phyloP scores from a whole-genome alignment of 2,888 invertebrate species.

The Tenthredo notha region DNA sequence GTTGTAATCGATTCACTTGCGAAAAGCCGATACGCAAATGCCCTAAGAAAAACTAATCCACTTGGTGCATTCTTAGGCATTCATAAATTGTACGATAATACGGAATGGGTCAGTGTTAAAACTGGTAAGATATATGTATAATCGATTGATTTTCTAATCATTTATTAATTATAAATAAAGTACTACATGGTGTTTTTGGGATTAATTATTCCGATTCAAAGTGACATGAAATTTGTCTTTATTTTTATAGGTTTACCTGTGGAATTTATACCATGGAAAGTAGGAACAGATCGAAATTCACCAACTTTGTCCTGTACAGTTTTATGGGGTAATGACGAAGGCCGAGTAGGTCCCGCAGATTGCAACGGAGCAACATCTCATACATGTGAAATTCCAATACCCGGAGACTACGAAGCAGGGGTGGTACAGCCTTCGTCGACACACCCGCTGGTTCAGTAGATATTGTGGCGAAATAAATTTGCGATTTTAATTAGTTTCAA shows the following conservation, averaged over 20 bases:
- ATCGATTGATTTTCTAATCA: neutral
- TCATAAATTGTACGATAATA: slow-evolving; percentile 9
- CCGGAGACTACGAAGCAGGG: neutral
- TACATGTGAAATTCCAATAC: slow-evolving; percentile 17
- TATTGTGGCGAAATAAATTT: neutral
- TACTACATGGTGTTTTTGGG: neutral
- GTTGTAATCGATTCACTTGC: slow-evolving; percentile 9
- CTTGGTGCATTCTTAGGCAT: neutral
- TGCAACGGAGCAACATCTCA: neutral
- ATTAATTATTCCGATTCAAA: neutral
- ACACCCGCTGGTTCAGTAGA: neutral
- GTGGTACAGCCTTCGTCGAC: neutral
- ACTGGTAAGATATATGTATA: neutral
- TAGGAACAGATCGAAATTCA: neutral
- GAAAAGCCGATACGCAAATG: neutral
- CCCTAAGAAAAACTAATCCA: neutral
- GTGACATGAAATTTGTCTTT: neutral
- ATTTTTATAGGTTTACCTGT: neutral
- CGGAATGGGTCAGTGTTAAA: slow-evolving; percentile 26
- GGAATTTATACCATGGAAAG: slow-evolving; percentile 4
- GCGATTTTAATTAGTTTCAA: neutral
- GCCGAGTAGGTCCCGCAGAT: neutral
- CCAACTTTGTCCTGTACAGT: neutral
- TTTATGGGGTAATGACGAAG: neutral
- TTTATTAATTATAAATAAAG: neutral